These are phyloP conservation scores for Puntigrus tetrazona DNA, from an alignment of 2,113 vertebrate genomes.

Conservation along the genomic window DNA sequence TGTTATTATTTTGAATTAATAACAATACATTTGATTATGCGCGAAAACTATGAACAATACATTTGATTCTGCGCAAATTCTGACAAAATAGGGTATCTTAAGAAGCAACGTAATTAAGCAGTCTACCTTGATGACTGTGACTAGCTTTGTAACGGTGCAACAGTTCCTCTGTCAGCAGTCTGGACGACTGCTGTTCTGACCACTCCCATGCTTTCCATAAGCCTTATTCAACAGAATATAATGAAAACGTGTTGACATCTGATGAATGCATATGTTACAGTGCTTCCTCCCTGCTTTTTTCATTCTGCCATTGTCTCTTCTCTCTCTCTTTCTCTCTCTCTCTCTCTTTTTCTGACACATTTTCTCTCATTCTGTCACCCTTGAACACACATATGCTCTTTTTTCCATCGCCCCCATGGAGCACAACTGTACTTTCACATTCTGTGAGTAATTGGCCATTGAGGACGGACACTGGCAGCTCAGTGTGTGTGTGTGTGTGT, in stretches of 20 bases:
- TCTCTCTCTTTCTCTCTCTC: neutral
- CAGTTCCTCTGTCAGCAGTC: neutral
- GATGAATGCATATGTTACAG: conserved; percentile 12
- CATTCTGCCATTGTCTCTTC: neutral
- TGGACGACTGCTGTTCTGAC: neutral
- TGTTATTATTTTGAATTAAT: no score
- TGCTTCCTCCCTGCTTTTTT: conserved; percentile 2
- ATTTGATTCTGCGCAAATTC: neutral
- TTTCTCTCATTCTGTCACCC: conserved; percentile 18
- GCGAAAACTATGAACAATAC: neutral
- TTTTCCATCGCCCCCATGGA: conserved; percentile 8
- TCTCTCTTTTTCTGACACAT: neutral
- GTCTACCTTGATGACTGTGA: neutral
- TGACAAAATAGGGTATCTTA: neutral
- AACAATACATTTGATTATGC: neutral
- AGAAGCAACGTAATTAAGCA: neutral
- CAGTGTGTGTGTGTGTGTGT: conserved; percentile 9
- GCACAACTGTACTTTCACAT: conserved; percentile 17
- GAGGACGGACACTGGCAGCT: conserved; percentile 2
- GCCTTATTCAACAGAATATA: conserved; percentile 40
- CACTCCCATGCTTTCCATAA: conserved; percentile 42
- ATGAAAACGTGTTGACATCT: conserved; percentile 57
- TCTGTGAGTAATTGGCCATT: conserved; percentile 33
- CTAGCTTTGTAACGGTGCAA: neutral
- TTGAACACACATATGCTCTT: neutral